A percentile compares a stretch with the other conserved stretches of the same genome.
Evolutionary conservation across 2,888 invertebrate genomes (phyloP).

Genomic region (Octonoba sinensis): DNA sequence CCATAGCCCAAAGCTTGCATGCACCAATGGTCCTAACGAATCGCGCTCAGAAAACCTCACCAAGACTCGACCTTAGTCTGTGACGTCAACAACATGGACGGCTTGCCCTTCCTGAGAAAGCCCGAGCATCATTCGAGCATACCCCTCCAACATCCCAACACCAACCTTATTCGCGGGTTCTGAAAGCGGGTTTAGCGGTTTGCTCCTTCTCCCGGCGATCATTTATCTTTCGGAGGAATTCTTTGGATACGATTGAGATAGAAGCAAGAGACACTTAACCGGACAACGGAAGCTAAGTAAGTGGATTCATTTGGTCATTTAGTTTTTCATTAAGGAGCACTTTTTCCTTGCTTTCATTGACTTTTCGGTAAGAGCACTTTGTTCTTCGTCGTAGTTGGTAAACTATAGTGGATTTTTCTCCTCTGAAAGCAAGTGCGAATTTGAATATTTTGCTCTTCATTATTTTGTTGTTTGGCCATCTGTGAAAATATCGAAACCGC

Average conservation of each 20-base stretch:
- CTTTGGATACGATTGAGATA: constrained; percentile 28
- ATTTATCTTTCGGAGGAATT: constrained; percentile 8
- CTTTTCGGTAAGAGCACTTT: no score
- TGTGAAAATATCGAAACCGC: no score
- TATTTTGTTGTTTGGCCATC: no score
- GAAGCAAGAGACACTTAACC: constrained; percentile 22
- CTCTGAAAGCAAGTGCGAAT: no score
- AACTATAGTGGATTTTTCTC: no score
- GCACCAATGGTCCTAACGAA: constrained; percentile 34
- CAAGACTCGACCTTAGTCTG: constrained; percentile 35
- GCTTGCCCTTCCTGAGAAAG: constrained; percentile 36
- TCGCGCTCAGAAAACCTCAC: constrained; percentile 11
- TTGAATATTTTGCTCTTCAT: no score
- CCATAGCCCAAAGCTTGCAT: constrained; percentile 27
- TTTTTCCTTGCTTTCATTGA: neutral
- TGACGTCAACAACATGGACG: constrained; percentile 50
- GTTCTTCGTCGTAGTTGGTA: no score
- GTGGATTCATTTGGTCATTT: neutral
- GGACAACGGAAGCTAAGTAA: constrained; percentile 40
- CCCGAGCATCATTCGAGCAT: constrained; percentile 24
- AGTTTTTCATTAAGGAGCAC: neutral
- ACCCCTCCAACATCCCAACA: constrained; percentile 26
- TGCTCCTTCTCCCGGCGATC: constrained; percentile 6
- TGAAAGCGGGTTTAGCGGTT: constrained; percentile 9
- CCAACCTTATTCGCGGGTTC: constrained; percentile 10